Evolutionary conservation across 2,113 vertebrate genomes (phyloP), one percentile per base, ranked within the genome.

Genomic region (Elachura formosa): DNA sequence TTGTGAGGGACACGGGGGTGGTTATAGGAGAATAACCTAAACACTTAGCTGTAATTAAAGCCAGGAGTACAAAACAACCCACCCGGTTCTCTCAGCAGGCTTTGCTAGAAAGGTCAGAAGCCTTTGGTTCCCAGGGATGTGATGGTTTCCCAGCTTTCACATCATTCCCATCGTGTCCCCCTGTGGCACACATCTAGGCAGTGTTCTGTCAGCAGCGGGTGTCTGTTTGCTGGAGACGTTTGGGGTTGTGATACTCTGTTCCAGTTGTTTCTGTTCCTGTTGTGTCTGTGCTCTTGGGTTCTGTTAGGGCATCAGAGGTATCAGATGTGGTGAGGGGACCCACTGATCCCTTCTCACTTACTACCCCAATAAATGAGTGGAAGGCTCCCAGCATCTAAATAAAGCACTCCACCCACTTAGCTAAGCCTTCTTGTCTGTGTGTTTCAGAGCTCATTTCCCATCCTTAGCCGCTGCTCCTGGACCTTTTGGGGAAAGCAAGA

Each of bases 11-110:
- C 63, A 8, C 3, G 87, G 91, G 89, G 94, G 89, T 81, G 87
- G 93, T 51, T 94, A 87, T 73, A 92, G 86, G 95, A 94, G 90
- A 97, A 74, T 84, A 95, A 96, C 80, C 92, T 94, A 93, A 97
- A 94, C 94, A 84, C 91, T 90, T 84, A 78, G 41, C 90, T 97
- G 93, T 97, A 96, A 96, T 97, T 97, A 97, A 96, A 98, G 82
- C 82, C 96, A 81, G 73, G 78, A 96, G 85, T 91, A 87, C 79
- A 81, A 93, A 75, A 82, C 36, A 86, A 62, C 52, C 85, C 89
- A 71, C 94, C 91, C 76, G 26, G 43, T 64, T 92, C 84, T 83
- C 82, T 93, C 89, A 55, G 33, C 94, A 62, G 79, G 78, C 75
- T 82, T 79, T 94, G 85, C 89, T 84, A 71, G 74, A 73, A 87